phyloP scores from a whole-genome alignment of 1,140 invertebrate species.

The Plutomurus gul region DNA sequence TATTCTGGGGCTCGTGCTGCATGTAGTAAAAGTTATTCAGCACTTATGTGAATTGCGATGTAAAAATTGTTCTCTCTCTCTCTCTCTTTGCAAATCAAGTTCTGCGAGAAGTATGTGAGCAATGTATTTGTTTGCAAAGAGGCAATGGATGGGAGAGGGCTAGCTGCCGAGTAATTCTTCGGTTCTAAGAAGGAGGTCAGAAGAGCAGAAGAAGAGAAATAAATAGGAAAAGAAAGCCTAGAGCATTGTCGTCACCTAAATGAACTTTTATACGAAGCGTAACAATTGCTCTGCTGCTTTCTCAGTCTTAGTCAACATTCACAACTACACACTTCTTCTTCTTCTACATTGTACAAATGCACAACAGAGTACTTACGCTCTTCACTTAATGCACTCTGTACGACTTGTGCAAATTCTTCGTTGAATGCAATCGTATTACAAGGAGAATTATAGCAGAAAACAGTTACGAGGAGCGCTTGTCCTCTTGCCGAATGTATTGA shows the following conservation, averaged over 20 bases:
- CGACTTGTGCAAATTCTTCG: no score
- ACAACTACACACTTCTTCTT: background rate
- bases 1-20: no score
- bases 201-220: constrained; percentile 1
- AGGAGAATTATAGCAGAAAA: no score
- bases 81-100: no score
- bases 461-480: no score
- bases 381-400: no score
- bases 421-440: no score
- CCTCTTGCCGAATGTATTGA: background rate
- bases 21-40: no score
- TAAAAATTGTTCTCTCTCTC: no score
- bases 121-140: background rate
- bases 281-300: constrained; percentile 15
- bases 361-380: background rate
- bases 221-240: constrained; percentile 27
- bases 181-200: background rate
- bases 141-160: background rate
- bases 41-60: no score
- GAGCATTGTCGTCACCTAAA: constrained; percentile 23
- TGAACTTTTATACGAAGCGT: constrained; percentile 8
- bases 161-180: background rate
- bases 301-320: no score
- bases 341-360: background rate
- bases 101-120: no score